Conservation (phyloP, 2,888 invertebrate genomes). For the Caenorhabditis afra region DNA sequence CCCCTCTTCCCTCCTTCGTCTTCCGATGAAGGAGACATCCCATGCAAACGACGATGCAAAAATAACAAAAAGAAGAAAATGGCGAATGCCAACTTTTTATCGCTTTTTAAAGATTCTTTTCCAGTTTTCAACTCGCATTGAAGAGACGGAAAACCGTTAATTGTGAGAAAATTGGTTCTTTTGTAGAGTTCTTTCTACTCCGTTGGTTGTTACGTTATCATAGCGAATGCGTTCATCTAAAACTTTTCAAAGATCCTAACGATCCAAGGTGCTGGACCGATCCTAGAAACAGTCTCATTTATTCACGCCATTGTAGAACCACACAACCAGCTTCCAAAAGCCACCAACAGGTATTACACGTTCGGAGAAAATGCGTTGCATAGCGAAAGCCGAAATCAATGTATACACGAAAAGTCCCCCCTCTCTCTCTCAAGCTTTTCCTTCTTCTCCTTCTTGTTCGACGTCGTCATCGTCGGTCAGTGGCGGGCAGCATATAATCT, state of each 20-base stretch:
- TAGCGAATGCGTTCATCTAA: no score
- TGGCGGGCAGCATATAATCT: conserved; percentile 30
- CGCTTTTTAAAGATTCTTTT: not conserved
- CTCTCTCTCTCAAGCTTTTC: not conserved
- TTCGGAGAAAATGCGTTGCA: conserved; percentile 36
- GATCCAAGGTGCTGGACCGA: no score
- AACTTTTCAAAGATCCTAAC: no score
- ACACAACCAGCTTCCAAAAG: conserved; percentile 32
- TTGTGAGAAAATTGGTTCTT: no score
- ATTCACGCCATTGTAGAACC: no score
- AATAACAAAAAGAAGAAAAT: conserved; percentile 13
- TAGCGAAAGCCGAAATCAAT: conserved; percentile 19
- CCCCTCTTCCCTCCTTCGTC: not conserved
- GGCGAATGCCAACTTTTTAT: not conserved
- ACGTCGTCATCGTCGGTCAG: not conserved
- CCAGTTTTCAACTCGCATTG: not conserved
- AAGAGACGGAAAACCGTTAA: no score
- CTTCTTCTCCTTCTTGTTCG: no score
- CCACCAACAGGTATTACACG: conserved; percentile 44
- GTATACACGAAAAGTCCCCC: conserved; percentile 10
- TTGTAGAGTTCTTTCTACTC: no score
- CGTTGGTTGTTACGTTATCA: no score
- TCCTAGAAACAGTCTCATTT: no score
- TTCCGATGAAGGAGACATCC: conserved; percentile 20
- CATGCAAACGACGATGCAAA: conserved; percentile 45